Evolutionary conservation across 2,797 vertebrate species (phyloP), one percentile per base, ranked within the genome.

Genomic region (Bryconaethiops microstoma): DNA sequence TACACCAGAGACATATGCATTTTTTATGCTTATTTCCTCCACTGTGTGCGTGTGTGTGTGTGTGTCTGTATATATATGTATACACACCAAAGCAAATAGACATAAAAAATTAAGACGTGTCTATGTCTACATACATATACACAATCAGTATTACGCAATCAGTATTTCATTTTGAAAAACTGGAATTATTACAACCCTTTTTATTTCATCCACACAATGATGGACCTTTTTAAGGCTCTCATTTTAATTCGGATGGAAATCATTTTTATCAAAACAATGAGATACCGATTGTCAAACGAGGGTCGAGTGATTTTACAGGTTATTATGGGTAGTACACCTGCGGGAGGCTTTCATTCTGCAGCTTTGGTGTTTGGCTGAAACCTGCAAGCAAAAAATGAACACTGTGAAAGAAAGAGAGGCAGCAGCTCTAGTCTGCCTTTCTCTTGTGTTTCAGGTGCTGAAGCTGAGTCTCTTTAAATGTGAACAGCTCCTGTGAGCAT

Each of bases 401-500:
- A 35, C 14, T 12, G 42, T 48, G 21, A 70, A 25, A 71, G 48
- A 21, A 71, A 29, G 68, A 9, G 14, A 16, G 42, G 40, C 5
- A 57, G 21, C 57, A 8, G 2, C 16, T 21, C 45, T 40, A 70
- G 45, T 50, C 21, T 16, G 12, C 7, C 45, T 52, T 19, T 17
- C 25, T 14, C 62, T 52, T 7, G 25, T 1, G 19, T 72, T 55
- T 35, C 48, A 19, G 6, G 50, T 23, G 8, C 55, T 29, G 25
- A 72, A 12, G 69, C 50, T 17, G 13, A 55, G 17, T 19, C 48
- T 29, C 14, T 71, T 10, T 72, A 72, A 72, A 55, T 72, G 69
- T 23, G 52, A 71, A 71, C 50, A 55, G 69, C 69, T 39, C 39
- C 8, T 55, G 25, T 48, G 69, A 55, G 52, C 16, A 17, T 54